Evolutionary conservation across 1,140 invertebrate species (phyloP), one percentile per base, ranked within the genome.

Genomic region (Drosophila guanche): DNA sequence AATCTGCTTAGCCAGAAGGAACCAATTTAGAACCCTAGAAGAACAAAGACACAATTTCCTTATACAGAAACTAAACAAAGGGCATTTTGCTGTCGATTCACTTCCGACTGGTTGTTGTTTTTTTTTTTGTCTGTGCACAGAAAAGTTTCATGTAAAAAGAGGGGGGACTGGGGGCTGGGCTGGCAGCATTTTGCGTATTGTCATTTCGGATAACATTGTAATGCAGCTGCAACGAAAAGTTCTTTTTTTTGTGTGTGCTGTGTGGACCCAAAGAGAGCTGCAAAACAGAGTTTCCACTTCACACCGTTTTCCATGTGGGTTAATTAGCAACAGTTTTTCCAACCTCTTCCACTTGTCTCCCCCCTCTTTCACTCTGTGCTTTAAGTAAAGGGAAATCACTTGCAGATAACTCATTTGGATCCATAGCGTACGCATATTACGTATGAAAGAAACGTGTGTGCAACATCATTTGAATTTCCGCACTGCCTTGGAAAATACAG

Each of bases 191-290:
- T 71, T 77, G 61, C 62, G 63, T 86, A 77, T 81, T 81, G 60
- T 88, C 65, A 63, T 60, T 55, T 37, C 67, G 66, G 63, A 66
- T 56, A 67, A 69, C 67, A 74, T 66, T 86, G 68, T 76, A 76
- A 59, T 77, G 60, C 68, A 69, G 29, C 53, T 50, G 53, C 56
- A 63, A 45, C 47, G 72, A 45, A 46, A 67, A 58, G 22, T 58
- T 58, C 22, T 59, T 41, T 53, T 41, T 53, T 20, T 47, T 41
- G 47, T 20, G 7, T 33, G 43, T 27, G 10, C 5, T 22, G 7
- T 37, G 12, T 61, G 23, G 10, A 33, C 22, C 33, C 14, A 4
- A n/a, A 5, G 16, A 53, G 50, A 58, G 22, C 43, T 65, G 40
- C 37, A 47, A n/a, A 42, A 55, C 22, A 7, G 47, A 54, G 48